Base-by-base conservation (phyloP, 2,797 vertebrate genomes). In the Picus viridis region DNA sequence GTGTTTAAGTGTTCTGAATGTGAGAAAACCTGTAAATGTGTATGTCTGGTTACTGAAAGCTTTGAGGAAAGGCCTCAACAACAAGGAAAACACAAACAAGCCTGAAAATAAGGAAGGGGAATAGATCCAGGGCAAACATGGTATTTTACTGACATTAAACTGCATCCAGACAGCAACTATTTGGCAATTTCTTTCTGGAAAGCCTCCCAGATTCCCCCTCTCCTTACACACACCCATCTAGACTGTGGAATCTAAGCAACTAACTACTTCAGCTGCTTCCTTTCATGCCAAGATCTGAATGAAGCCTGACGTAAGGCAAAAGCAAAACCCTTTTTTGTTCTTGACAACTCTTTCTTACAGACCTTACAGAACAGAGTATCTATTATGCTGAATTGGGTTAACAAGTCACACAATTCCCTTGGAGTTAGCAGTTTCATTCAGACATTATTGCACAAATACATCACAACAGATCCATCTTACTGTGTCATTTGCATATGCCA, bases 141-240 rank as follows among this genome's bases (percentile, higher is more conserved):
- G 58, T 73, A 68, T 59, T 59, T 59, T n/a, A 70, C 62, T 82
- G 85, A 91, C 87, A 92, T 88, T 83, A 94, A 89, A 92, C 87
- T 89, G 87, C 70, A 93, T 89, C 88, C 87, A 94, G 91, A 90
- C 68, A 86, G 93, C 86, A 95, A 93, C 73, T 87, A 89, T 83
- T 93, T 57, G 63, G 84, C 92, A 92, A 85, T 88, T 94, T 91
- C 75, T 91, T 63, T 84, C 84, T 93, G 89, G 92, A 96, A 92
- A 81, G 78, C 17, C 32, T 91, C 89, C 81, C 89, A 95, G 76
- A 91, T 86, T 89, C 53, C 43, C 54, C 62, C 47, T 58, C 26
- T 57, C 26, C 9, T 32, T 63, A 51, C 32, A 79, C 86, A 89
- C 79, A 67, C 76, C 67, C 88, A 94, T 43, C 43, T 19, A 90